These are phyloP conservation scores for Parazoanthus swiftii DNA, from an alignment of 92 coral and sea anemone species.

Conservation along the genomic window DNA sequence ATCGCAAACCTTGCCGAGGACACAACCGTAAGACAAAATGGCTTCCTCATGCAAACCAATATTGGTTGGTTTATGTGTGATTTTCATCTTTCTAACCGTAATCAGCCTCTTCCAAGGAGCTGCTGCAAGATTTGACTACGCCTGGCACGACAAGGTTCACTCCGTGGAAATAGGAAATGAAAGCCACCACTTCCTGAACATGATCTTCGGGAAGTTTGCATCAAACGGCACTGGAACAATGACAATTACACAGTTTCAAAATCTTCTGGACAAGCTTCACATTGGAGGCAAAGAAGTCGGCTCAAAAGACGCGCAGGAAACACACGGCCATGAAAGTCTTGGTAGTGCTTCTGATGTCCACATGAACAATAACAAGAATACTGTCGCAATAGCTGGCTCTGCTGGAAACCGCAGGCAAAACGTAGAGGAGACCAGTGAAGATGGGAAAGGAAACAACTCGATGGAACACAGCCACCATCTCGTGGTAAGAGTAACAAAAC, in stretches of 20 bases:
- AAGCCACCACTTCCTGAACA: background rate
- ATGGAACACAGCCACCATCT: background rate
- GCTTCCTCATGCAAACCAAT: background rate
- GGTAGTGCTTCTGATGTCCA: background rate
- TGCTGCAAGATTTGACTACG: background rate
- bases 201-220: slow-evolving; percentile 20
- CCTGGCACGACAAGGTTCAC: background rate
- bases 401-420: background rate
- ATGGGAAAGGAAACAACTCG: background rate
- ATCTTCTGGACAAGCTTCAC: background rate
- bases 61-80: background rate
- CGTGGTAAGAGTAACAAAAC: background rate
- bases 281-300: background rate
- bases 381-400: background rate
- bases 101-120: too few relatives aligned
- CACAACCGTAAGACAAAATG: background rate
- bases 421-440: background rate
- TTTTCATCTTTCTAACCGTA: background rate
- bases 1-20: background rate
- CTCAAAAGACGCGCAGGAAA: background rate
- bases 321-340: background rate
- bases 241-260: background rate
- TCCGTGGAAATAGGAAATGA: slow-evolving; percentile 7
- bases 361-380: background rate
- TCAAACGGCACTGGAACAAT: background rate